Base-by-base conservation (phyloP, 2,113 vertebrate genomes). In the Sakesphorus luctuosus region DNA sequence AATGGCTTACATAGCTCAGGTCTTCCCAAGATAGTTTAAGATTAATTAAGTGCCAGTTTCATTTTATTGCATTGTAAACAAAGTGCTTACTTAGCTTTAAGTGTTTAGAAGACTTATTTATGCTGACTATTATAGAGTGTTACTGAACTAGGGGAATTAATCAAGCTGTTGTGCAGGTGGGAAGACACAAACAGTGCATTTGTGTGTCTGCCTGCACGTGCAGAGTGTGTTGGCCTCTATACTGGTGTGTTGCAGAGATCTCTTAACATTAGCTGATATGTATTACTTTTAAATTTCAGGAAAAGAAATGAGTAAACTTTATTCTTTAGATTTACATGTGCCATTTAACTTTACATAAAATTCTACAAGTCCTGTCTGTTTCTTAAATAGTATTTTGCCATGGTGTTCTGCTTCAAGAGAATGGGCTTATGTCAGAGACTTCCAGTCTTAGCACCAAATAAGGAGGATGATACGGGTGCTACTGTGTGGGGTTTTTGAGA, bases 91-190 rank as follows among this genome's bases (percentile, higher is more conserved):
- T 65, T 58, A 76, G 47, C 55, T 83, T 78, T 31, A 68, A 65
- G 26, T 35, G 3, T 40, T 19, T 13, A 44, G 50, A 59, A 61
- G 40, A 66, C 12, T 86, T 66, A 74, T 7, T 90, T 91, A 43
- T 69, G 29, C 29, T 76, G 80, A 73, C 36, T 75, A 0, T 36
- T 35, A 19, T 1, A 19, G 76, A 35, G 23, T 49, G n/a, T 65
- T 83, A 21, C 40, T 76, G 72, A 88, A 5, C 40, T 47, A 16
- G 28, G 18, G 29, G 44, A 44, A 18, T 82, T 72, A 47, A 35
- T 92, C 53, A 87, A 66, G 59, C 46, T 84, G 59, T n/a, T 84
- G 76, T 66, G 55, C 81, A 59, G 82, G 52, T 82, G 74, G 78
- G 79, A 72, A 55, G 47, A 28, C 52, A 31, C 12, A 11, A 17